Percentiles rank a stretch among this genome's conserved stretches.
Conservation (phyloP, 2,797 vertebrate species). For the Dallia pectoralis region DNA sequence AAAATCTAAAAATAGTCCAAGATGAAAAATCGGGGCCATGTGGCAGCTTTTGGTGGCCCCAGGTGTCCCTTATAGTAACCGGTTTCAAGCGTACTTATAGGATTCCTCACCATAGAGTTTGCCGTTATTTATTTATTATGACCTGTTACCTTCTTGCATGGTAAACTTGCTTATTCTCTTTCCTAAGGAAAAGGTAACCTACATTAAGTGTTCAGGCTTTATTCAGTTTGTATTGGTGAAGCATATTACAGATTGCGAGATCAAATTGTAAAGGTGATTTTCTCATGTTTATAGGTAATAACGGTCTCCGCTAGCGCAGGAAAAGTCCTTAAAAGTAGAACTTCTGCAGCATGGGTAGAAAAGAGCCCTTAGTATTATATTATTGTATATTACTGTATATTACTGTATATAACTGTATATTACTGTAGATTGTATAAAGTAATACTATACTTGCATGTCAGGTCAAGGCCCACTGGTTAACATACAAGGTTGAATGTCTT, state of each 20-base stretch:
- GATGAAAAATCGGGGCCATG: neutral
- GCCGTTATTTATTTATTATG: conserved; percentile 40
- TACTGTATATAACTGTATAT: no score
- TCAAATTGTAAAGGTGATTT: no score
- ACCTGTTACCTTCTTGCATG: conserved; percentile 73
- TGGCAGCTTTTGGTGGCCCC: neutral
- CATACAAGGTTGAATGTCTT: conserved; percentile 43
- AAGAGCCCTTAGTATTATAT: conserved; percentile 57
- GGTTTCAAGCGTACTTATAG: conserved; percentile 41
- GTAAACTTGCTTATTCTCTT: conserved; percentile 75
- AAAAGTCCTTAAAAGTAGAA: no score
- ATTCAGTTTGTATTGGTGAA: no score
- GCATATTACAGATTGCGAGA: no score
- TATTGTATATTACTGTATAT: no score
- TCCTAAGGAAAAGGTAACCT: conserved; percentile 76
- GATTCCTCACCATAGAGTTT: conserved; percentile 43
- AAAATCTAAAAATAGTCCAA: neutral
- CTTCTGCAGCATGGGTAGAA: neutral
- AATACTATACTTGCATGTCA: conserved; percentile 49
- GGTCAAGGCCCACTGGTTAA: conserved; percentile 23
- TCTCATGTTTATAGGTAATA: no score
- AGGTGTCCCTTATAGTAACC: conserved; percentile 2
- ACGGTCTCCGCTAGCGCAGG: no score
- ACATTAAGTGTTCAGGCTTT: conserved; percentile 22
- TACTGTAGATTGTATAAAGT: conserved; percentile 50